Base-by-base conservation (phyloP, 1,140 invertebrate genomes). In the Leptopilina boulardi region DNA sequence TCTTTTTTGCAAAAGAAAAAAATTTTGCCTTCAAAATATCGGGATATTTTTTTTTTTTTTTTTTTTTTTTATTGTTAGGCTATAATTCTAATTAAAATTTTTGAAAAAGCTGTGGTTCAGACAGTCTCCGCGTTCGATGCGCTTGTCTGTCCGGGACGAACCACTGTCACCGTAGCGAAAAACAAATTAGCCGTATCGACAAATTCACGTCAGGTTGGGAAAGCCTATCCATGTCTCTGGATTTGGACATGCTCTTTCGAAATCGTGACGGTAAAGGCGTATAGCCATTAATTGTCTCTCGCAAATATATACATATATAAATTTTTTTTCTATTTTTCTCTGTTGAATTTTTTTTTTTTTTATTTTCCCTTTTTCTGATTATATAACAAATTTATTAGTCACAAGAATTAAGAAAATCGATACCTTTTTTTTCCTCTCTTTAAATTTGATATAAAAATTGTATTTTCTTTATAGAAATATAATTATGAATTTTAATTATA, bases 101-200 rank as follows among this genome's bases (percentile, higher is more conserved):
- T 30, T 23, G 23, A 30, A 30, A 23, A 30, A 26, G 23, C 59
- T n/a, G 59, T n/a, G 26, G 59, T 66, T 30, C 59, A 66, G 59
- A 66, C 59, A 30, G 21, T 30, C 26, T 66, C 59, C 23, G 26
- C 23, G 23, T 66, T 23, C 59, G 59, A 30, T 23, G 59, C 59
- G 59, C 59, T 66, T 66, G 59, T 66, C 59, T 66, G 21, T 66
- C 59, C 59, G 26, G 26, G 23, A 6, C 59, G 59, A 66, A 66
- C 59, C 41, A 47, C 71, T 72, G 41, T 72, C 41, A 42, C 47
- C 73, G 54, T 59, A 15, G 73, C 18, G 47, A 74, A 74, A 73
- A 73, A 73, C 44, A 73, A 73, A 74, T 74, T 74, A 74, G 73
- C 30, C 34, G 26, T 54, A 74, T 74, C 73, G 73, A 74, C 73